Conservation (phyloP, 2,888 invertebrate species). For the Caenorhabditis sp. region DNA sequence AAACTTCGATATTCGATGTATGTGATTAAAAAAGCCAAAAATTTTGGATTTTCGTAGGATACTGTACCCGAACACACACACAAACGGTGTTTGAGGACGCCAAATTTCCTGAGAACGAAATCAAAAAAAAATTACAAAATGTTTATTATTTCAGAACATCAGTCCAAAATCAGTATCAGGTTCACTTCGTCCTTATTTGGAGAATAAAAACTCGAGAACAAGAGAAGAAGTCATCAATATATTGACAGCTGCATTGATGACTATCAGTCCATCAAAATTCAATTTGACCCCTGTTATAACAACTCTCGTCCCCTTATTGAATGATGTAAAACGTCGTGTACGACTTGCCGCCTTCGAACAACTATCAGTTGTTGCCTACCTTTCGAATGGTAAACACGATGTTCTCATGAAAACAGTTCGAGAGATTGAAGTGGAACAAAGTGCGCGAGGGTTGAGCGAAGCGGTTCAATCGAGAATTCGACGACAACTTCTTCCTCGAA, state of each 20-base stretch:
- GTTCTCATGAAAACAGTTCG: conserved; percentile 75
- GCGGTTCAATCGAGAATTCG: conserved; percentile 78
- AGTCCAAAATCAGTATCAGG: conserved; percentile 75
- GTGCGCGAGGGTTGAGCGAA: conserved; percentile 73
- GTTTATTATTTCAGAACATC: conserved; percentile 27
- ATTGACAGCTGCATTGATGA: conserved; percentile 81
- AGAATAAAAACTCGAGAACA: conserved; percentile 75
- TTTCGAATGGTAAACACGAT: conserved; percentile 76
- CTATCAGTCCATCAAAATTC: conserved; percentile 82
- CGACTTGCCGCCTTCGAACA: conserved; percentile 80
- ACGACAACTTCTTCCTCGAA: conserved; percentile 79
- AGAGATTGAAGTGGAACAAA: conserved; percentile 71
- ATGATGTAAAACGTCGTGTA: conserved; percentile 80
- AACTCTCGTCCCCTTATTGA: conserved; percentile 73
- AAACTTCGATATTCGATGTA: too few species aligned
- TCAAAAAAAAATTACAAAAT: neutral
- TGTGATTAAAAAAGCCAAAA: too few species aligned
- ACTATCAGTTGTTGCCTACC: conserved; percentile 81
- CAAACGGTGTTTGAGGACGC: too few species aligned
- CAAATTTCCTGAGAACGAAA: too few species aligned
- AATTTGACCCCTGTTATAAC: conserved; percentile 74
- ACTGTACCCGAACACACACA: too few species aligned
- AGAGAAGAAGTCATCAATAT: conserved; percentile 79
- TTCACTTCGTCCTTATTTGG: conserved; percentile 74
- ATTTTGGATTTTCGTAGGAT: too few species aligned